Evolutionary conservation across 2,797 vertebrate species (phyloP).

Genomic region (Silurus lanzhouensis): DNA sequence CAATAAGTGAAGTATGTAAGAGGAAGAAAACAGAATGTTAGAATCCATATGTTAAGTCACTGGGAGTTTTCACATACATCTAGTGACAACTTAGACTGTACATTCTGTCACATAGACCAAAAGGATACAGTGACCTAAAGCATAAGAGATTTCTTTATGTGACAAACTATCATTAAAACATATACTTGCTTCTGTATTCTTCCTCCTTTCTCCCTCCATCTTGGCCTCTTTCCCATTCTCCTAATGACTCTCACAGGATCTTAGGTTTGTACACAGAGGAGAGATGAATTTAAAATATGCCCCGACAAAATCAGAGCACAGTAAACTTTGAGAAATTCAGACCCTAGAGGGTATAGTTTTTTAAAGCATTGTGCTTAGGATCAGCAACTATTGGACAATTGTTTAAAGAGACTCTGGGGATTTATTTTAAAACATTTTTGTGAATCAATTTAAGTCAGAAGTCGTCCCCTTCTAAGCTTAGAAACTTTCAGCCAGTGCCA

Average conservation of each 20-base stretch:
- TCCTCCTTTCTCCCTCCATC: conserved; percentile 40
- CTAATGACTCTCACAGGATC: conserved; percentile 45
- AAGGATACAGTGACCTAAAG: conserved; percentile 4
- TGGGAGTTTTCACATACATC: conserved; percentile 1
- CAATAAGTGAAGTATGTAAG: neutral
- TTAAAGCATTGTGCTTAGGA: conserved; percentile 10
- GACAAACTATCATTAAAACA: conserved; percentile 12
- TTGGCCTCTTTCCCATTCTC: conserved; percentile 40
- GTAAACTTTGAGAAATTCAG: neutral
- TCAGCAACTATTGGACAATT: conserved; percentile 6
- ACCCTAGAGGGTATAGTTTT: neutral
- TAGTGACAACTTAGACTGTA: neutral
- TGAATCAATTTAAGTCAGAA: neutral
- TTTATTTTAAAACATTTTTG: neutral
- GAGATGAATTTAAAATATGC: conserved; percentile 47
- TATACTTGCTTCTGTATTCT: conserved; percentile 22
- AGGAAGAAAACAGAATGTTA: neutral
- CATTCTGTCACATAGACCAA: neutral
- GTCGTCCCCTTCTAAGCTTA: conserved; percentile 14
- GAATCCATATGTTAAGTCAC: neutral
- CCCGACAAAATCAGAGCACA: conserved; percentile 34
- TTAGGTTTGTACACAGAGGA: conserved; percentile 35
- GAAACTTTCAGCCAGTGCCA: conserved; percentile 30
- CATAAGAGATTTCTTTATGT: conserved; percentile 12
- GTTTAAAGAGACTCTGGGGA: conserved; percentile 30